Evolutionary conservation across 2,888 invertebrate species (phyloP).

Genomic region (Acleris sparsana): DNA sequence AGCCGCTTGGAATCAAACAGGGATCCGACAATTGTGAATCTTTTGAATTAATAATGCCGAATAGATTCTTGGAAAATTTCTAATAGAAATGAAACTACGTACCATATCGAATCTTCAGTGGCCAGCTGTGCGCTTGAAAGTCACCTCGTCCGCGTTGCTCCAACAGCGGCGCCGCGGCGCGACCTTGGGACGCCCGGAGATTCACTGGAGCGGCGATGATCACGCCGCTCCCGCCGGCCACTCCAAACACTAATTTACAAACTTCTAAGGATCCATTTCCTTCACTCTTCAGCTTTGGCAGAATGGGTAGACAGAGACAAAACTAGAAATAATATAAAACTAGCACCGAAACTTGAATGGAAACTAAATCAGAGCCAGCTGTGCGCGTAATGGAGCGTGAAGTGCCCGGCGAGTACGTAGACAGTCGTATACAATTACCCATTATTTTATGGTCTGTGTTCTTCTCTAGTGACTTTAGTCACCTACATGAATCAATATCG

Average conservation of each 20-base stretch:
- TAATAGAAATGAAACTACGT: background rate
- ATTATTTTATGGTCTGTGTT: too few relatives aligned
- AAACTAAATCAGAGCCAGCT: background rate
- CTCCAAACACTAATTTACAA: too few relatives aligned
- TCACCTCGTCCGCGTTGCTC: background rate
- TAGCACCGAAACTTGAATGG: too few relatives aligned
- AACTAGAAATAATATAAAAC: too few relatives aligned
- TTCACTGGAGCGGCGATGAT: background rate
- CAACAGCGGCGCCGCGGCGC: background rate
- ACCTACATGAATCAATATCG: too few relatives aligned
- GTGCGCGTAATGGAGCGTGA: background rate
- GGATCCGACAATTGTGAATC: too few relatives aligned
- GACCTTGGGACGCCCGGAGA: background rate
- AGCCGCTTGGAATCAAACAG: too few relatives aligned
- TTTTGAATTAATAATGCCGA: too few relatives aligned
- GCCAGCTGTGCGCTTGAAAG: background rate
- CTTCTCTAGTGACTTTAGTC: too few relatives aligned
- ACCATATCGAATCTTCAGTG: conserved; percentile 11
- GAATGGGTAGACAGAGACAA: too few relatives aligned
- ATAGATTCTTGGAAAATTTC: background rate
- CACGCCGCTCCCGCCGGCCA: conserved; percentile 10
- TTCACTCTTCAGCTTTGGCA: too few relatives aligned
- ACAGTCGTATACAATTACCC: background rate
- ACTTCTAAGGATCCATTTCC: too few relatives aligned
- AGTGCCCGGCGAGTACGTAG: background rate